phyloP scores from a whole-genome alignment of 2,113 vertebrate species.

The Raphicerus campestris region DNA sequence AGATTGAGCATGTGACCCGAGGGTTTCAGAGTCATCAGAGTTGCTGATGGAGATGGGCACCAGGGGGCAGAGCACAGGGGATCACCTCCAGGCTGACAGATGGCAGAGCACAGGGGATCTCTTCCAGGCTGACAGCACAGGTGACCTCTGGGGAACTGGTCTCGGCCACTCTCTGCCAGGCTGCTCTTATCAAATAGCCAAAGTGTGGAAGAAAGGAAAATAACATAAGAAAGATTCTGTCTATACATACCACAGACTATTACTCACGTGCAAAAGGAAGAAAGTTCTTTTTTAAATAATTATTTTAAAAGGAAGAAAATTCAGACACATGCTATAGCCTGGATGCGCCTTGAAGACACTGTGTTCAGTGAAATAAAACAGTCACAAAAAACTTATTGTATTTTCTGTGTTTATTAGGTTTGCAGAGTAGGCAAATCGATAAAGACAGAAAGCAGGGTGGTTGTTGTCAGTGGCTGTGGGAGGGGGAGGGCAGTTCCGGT shows the following conservation, averaged over 20 bases:
- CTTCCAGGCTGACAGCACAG: no score
- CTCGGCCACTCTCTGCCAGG: not conserved
- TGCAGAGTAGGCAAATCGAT: not conserved
- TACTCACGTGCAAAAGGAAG: not conserved
- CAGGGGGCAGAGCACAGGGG: no score
- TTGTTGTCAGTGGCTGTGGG: not conserved
- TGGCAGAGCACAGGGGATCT: no score
- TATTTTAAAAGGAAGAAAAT: not conserved
- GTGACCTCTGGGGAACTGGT: no score
- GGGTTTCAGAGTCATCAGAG: no score
- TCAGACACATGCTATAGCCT: not conserved
- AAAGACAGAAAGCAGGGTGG: not conserved
- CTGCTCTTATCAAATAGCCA: not conserved
- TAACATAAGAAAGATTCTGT: not conserved
- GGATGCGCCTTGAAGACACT: accelerated
- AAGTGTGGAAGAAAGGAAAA: not conserved
- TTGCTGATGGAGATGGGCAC: no score
- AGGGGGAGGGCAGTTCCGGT: accelerated
- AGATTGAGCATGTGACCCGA: no score
- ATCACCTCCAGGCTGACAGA: no score
- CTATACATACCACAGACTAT: not conserved
- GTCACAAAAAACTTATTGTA: not conserved
- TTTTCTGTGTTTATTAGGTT: not conserved
- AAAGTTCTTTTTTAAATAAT: accelerated
- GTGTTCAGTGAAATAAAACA: not conserved